Evolutionary conservation across 2,797 vertebrate genomes (phyloP), one percentile per base, ranked within the genome.

Genomic region (Anguilla obscura): DNA sequence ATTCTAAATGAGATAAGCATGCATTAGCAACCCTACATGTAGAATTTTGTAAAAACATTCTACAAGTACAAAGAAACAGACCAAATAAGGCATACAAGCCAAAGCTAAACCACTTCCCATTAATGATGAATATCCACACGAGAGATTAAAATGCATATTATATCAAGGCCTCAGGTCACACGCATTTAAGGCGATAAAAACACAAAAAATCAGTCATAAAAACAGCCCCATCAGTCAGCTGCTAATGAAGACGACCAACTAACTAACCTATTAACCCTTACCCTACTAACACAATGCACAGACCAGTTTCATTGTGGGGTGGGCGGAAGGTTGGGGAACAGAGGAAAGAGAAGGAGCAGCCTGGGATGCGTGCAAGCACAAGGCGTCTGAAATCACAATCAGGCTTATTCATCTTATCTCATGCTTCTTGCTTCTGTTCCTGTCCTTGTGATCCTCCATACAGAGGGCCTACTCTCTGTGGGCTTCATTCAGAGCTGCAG

Each of bases 211-310:
- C 63, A n/a, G 63, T 27, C n/a, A 6, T 6, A 7, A 69, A 69
- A 27, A 69, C 63, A 69, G 63, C 63, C 24, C 63, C n/a, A 27
- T 27, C 63, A 1, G 63, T 69, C 63, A 69, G 9, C 63, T 27
- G 63, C 12, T 27, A 69, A 69, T 69, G 24, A 69, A 69, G 63
- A 27, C 27, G 63, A 69, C 63, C 27, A 69, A 69, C 24, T 69
- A 69, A 27, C 24, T 63, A 63, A 63, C 60, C 58, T 85, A 85
- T 86, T 88, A 54, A 80, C 83, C 84, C 63, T 88, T 87, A 89
- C 30, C 63, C n/a, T 69, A 27, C 24, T 69, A 69, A 69, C 63
- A 69, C 63, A 69, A 69, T 27, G n/a, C 63, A 69, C 63, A 69
- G 63, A 69, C 63, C n/a, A 69, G n/a, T n/a, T 69, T 69, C 6